Base-by-base conservation (phyloP, 2,888 invertebrate species). In the Andrena hattorfiana region DNA sequence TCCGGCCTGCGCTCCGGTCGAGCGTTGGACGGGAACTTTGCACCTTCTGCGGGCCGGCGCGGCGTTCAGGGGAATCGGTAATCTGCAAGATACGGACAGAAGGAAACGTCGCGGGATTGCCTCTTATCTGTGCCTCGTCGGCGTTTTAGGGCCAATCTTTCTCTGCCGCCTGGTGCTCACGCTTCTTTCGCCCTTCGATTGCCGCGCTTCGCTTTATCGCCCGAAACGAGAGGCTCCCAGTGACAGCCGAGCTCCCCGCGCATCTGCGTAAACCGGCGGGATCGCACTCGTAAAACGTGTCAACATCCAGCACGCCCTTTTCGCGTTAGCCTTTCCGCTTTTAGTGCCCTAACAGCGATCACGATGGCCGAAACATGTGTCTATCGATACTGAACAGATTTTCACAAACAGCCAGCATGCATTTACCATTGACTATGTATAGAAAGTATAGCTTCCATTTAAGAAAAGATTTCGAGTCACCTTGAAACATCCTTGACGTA, bases 111-210 rank as follows among this genome's bases (percentile, higher is more conserved):
- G 67, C 83, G 79, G 86, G 83, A 89, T 90, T 76, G 75, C 66
- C 81, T 62, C 87, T 91, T 91, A 91, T 91, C 91, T 84, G 78
- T 86, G 89, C 87, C 84, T 85, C 86, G 89, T 88, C 87, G 88
- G 84, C 87, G 78, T 89, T 86, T 85, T 83, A 79, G 85, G 75
- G 69, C 79, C 67, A 75, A 85, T 83, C 79, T 77, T 81, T 81
- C 83, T 79, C 64, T 63, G 16, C 68, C 75, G 42, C 59, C 70
- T 59, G 60, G 54, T 71, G 68, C 77, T 81, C 66, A 28, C 78
- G 71, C 48, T 79, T 83, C 70, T 66, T 69, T 56, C 77, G 59
- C 74, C 75, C 76, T 70, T 82, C 77, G 77, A 78, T 75, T 51
- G 70, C 64, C 35, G n/a, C 48, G 64, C 66, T 72, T 59, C 56